These are phyloP conservation scores for Zoanthus sansibaricus DNA, from an alignment of 92 coral and sea anemone genomes.

Conservation along the genomic window DNA sequence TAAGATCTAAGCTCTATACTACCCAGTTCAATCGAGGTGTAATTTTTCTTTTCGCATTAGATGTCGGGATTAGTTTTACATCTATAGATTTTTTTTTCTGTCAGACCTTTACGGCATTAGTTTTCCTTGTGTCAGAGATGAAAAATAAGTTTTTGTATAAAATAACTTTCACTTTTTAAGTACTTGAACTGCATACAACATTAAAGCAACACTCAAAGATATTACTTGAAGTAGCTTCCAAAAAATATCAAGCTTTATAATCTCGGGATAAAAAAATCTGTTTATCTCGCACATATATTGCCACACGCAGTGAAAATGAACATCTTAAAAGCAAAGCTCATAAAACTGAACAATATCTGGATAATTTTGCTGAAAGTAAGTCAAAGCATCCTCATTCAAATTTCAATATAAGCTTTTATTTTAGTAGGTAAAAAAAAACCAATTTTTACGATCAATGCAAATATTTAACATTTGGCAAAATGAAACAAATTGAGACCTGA, in stretches of 20 bases:
- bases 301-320: not conserved
- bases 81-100: not conserved
- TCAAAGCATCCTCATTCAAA: not conserved
- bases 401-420: not conserved
- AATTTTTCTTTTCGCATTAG: not conserved
- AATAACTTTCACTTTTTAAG: not conserved
- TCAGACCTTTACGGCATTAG: not conserved
- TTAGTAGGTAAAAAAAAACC: not conserved
- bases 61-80: not conserved
- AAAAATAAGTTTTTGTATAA: not conserved
- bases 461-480: too few relatives aligned
- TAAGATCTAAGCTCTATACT: too few relatives aligned
- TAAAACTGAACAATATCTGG: not conserved
- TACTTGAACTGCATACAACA: not conserved
- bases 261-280: constrained; percentile 20
- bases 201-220: constrained; percentile 6
- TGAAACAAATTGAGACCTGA: not conserved
- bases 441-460: not conserved
- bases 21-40: not conserved
- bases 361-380: not conserved
- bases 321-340: not conserved
- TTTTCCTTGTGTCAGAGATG: not conserved
- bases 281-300: constrained; percentile 4
- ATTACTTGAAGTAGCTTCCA: not conserved
- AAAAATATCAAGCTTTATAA: constrained; percentile 4